Conservation (phyloP, 2,888 invertebrate species). For the Leptopilina syphax region DNA sequence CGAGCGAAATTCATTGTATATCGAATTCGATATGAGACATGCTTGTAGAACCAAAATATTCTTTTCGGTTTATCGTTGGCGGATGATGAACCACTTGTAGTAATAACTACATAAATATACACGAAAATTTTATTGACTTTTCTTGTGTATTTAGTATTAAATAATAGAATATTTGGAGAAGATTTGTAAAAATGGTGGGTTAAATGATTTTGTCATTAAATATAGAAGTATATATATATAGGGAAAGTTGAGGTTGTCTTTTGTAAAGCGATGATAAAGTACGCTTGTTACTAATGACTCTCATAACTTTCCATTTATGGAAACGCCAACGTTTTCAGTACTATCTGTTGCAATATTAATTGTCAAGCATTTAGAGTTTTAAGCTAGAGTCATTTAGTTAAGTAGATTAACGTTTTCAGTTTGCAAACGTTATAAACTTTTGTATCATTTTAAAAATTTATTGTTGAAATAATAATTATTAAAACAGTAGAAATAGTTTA, state of each 20-base stretch:
- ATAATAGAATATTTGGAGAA: too few species aligned
- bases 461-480: not conserved
- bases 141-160: too few species aligned
- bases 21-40: too few species aligned
- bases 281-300: slow-evolving; percentile 26
- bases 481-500: too few species aligned
- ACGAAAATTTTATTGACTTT: too few species aligned
- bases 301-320: slow-evolving; percentile 34
- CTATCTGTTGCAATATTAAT: slow-evolving; percentile 35
- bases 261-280: slow-evolving; percentile 33
- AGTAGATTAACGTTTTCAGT: not conserved
- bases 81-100: too few species aligned
- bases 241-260: not conserved
- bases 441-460: not conserved
- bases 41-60: too few species aligned
- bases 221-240: not conserved
- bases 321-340: slow-evolving; percentile 35
- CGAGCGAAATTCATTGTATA: too few species aligned
- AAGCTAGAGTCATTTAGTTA: slow-evolving; percentile 33
- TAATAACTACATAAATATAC: too few species aligned
- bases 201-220: slow-evolving; percentile 14
- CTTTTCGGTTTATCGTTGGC: too few species aligned
- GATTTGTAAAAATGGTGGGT: too few species aligned
- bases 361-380: slow-evolving; percentile 13
- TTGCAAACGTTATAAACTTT: not conserved